Evolutionary conservation across 1,140 invertebrate species (phyloP), one percentile per base, ranked within the genome.

Genomic region (Macrobrachium rosenbergii): DNA sequence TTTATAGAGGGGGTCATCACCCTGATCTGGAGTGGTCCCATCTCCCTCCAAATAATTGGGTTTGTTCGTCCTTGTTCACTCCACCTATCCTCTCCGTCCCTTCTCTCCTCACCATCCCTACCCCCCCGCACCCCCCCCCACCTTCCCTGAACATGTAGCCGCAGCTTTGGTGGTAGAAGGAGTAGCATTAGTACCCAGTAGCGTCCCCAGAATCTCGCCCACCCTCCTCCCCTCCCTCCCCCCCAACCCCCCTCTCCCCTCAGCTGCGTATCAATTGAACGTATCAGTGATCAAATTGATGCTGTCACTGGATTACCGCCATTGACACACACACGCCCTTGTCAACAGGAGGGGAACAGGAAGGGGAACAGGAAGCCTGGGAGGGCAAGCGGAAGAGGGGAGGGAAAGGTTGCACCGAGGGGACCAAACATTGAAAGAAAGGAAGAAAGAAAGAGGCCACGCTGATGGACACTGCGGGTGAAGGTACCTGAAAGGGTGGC

Each of bases 251-350:
- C 52, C 63, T 43, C 83, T 37, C 69, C 76, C 76, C 76, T 87
- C 78, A 83, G 82, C 82, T 83, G 67, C 82, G 84, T 87, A 87
- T 87, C 84, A 87, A 87, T 87, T 87, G 84, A 87, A 87, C 84
- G 84, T 87, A 87, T 87, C 84, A 87, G 84, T 87, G 84, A 87
- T 87, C 84, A 87, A 87, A 87, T 87, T 87, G 84, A 87, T 87
- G 84, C 78, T 80, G 77, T 80, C 77, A 87, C 84, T 21, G 84
- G 78, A 87, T 87, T 87, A 87, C 84, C 77, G 69, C 84, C 84
- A 87, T 81, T 87, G 84, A 87, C 84, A 87, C 84, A 87, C 84
- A 87, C 84, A 86, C 84, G 64, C 77, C 52, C 84, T 72, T 79
- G 64, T 81, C 63, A 80, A 72, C 64, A 80, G 16, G 77, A 45